Base-by-base conservation (phyloP, 2,113 vertebrate genomes). In the Fulmarus glacialis region DNA sequence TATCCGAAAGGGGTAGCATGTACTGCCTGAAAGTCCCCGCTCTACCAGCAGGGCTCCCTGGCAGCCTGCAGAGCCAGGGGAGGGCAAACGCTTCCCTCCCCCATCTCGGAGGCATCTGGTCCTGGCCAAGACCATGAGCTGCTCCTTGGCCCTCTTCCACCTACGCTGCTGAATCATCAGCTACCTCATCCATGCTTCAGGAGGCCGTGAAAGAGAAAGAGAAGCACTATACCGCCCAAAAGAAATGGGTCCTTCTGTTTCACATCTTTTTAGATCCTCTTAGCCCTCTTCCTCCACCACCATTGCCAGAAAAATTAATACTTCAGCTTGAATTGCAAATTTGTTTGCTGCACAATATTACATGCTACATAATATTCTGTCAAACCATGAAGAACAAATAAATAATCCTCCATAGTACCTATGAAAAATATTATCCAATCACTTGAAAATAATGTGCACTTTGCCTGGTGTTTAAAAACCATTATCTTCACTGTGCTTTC, bases 1-100 rank as follows among this genome's bases (percentile, higher is more conserved):
- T 45, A 40, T 59, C 11, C 1, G 0, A 56, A 67, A 48, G 8
- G 15, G 11, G 8, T 16, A 75, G 23, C 6, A 12, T 8, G 10
- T 14, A 29, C 26, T 77, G 34, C 48, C 27, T 56, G 62, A n/a
- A 34, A 77, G 34, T 15, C 48, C 36, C 59, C 2, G 7, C 26
- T 55, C 20, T 34, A 8, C 7, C 55, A 66, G 21, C 34, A 20
- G 30, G 20, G 47, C 10, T 86, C 17, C 42, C 50, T 62, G 89
- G 36, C 29, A 89, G 67, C 42, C 36, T 53, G 14, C 63, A 81
- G 63, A 75, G n/a, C 71, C 43, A 8, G 1, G 59, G 48, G 9
- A 88, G 45, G 29, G 40, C 66, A 92, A 82, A n/a, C 1, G 0
- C 38, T 67, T 83, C 50, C 59, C 45, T 70, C 18, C 5, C 7